Base-by-base conservation (phyloP, 1,140 invertebrate species). In the Hirudo medicinalis region DNA sequence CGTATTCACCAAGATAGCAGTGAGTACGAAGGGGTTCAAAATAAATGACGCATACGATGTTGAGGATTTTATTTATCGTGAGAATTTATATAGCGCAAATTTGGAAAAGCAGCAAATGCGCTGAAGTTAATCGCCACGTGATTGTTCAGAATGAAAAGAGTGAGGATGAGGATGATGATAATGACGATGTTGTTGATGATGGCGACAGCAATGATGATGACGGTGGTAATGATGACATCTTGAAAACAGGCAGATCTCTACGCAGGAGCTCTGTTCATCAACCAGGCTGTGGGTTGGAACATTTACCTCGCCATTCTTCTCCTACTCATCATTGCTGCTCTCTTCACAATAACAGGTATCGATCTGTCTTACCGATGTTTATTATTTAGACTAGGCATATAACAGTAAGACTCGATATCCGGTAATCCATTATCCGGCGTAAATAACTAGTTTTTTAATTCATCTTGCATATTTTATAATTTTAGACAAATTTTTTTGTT, bases 1-100 rank as follows among this genome's bases (percentile, higher is more conserved):
- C 75, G 82, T 87, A 29, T 86, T 87, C 75, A 87, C 86, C 11
- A 87, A 87, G 78, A 85, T 87, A 69, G 85, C 86, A 29, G 86
- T 87, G 79, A 83, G 81, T 80, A 75, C 13, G 20, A 29, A 13
- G 22, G 22, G 19, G 17, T 22, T 63, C 11, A 11, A 8, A 63
- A 63, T 63, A 49, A 49, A 49, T 36, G 32, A 49, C 15, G 3
- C 9, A 2, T 49, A 11, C 43, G 43, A 49, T 49, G 43, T 15
- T 49, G 0, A 25, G 4, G 57, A 63, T 13, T 63, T 63, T 63
- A 25, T 22, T 25, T 63, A 13, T 11, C 11, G 19, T 63, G 32
- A 36, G 32, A 36, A 36, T 36, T 36, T 36, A 6, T 6, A 36
- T 49, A 49, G 43, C 43, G 9, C 15, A 49, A 49, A 49, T 49